A percentile compares a stretch with the other conserved stretches of the same genome.
phyloP scores from a whole-genome alignment of 1,140 invertebrate genomes.

The Lucilia sericata region DNA sequence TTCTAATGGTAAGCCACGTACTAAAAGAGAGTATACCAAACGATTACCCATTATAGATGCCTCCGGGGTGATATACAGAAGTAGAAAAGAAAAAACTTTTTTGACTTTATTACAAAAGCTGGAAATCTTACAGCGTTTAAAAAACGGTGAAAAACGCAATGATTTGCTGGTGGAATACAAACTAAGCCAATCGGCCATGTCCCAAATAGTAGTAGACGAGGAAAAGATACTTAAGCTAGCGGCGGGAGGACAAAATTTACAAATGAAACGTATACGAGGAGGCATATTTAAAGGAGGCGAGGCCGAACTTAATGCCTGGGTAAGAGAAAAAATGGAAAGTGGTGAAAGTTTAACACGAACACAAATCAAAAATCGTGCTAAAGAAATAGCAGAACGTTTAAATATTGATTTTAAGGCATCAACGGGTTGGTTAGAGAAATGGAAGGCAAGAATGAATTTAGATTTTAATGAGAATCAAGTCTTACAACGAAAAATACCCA shows the following conservation, averaged over 20 bases:
- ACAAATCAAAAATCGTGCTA: constrained; percentile 19
- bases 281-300: constrained; percentile 7
- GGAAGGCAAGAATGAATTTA: constrained; percentile 31
- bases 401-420: constrained; percentile 31
- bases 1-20: background rate
- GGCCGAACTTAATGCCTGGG: constrained; percentile 8
- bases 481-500: background rate
- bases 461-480: constrained; percentile 31
- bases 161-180: background rate
- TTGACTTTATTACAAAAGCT: constrained; percentile 17
- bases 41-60: background rate
- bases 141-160: background rate
- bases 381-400: constrained; percentile 22
- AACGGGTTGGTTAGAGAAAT: constrained; percentile 30
- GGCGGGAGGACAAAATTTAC: constrained; percentile 9
- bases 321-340: background rate
- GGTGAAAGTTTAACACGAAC: constrained; percentile 7
- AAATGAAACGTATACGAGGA: constrained; percentile 23
- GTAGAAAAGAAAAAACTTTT: constrained; percentile 35
- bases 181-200: background rate
- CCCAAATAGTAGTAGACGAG: constrained; percentile 13
- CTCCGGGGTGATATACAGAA: background rate
- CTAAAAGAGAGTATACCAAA: background rate
- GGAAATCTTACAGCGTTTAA: constrained; percentile 30
- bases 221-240: background rate